phyloP scores from a whole-genome alignment of 2,888 invertebrate species.

The Drosophila maculinotata region DNA sequence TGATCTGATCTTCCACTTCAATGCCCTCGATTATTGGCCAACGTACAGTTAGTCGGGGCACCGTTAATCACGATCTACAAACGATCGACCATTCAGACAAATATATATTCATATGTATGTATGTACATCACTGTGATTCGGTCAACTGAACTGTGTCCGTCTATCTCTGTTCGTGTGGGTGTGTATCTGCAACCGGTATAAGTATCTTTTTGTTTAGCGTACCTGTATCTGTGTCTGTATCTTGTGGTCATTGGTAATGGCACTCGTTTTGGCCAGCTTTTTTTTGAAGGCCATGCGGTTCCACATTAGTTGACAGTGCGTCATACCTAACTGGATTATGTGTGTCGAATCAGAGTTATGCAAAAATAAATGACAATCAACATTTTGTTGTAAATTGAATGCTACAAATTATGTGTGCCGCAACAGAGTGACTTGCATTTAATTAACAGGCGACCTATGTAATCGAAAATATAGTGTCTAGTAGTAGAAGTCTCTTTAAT shows the following conservation, averaged over 20 bases:
- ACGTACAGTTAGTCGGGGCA: slow-evolving; percentile 25
- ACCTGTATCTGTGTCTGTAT: no score
- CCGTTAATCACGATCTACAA: slow-evolving; percentile 31
- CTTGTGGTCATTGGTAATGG: slow-evolving; percentile 41
- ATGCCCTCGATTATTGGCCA: slow-evolving; percentile 37
- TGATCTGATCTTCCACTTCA: slow-evolving; percentile 9
- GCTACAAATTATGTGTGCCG: slow-evolving; percentile 5
- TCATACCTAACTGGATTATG: slow-evolving; percentile 39
- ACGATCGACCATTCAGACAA: slow-evolving; percentile 17
- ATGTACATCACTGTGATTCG: slow-evolving; percentile 1
- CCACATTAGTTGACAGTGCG: slow-evolving; percentile 31
- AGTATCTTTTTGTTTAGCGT: no score
- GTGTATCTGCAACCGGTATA: slow-evolving; percentile 37
- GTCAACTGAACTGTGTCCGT: neutral
- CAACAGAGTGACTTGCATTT: slow-evolving; percentile 43
- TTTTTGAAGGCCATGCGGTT: slow-evolving; percentile 51
- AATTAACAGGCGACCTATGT: slow-evolving; percentile 17
- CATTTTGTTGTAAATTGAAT: slow-evolving; percentile 15
- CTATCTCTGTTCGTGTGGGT: slow-evolving; percentile 27
- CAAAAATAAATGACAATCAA: slow-evolving; percentile 33
- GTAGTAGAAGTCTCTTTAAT: no score
- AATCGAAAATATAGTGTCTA: neutral
- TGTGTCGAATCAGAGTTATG: slow-evolving; percentile 43
- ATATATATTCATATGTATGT: neutral
- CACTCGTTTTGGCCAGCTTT: slow-evolving; percentile 42